Conservation (phyloP, 1,140 invertebrate species). For the Phymastichus coffea region DNA sequence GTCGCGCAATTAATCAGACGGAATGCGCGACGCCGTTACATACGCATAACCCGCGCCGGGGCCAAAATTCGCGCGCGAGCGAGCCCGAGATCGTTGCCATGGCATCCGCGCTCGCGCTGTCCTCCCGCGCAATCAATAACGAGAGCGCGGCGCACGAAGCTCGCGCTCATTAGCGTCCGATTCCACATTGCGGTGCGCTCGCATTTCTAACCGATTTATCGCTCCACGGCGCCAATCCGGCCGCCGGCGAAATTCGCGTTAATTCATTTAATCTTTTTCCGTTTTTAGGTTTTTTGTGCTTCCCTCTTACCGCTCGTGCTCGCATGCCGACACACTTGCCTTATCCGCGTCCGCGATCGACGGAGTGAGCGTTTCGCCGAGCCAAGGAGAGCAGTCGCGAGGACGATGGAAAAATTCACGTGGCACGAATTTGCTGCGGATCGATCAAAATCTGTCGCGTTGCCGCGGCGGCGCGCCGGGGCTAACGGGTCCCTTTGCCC, state of each 20-base stretch:
- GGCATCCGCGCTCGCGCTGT: neutral
- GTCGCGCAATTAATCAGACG: conserved; percentile 21
- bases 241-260: neutral
- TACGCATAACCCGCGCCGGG: no score
- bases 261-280: no score
- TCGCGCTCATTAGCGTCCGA: conserved; percentile 2
- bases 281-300: no score
- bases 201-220: neutral
- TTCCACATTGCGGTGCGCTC: no score
- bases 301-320: no score
- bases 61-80: no score
- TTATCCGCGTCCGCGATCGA: neutral
- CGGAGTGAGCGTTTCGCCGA: neutral
- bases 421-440: no score
- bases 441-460: conserved; percentile 8
- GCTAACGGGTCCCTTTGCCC: neutral
- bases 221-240: neutral
- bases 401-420: no score
- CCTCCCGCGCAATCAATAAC: neutral
- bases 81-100: conserved; percentile 8
- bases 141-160: neutral
- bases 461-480: neutral
- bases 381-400: no score
- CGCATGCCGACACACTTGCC: conserved; percentile 7
- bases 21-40: no score